Conservation (phyloP, 2,797 vertebrate species). For the Anguilla megastoma region DNA sequence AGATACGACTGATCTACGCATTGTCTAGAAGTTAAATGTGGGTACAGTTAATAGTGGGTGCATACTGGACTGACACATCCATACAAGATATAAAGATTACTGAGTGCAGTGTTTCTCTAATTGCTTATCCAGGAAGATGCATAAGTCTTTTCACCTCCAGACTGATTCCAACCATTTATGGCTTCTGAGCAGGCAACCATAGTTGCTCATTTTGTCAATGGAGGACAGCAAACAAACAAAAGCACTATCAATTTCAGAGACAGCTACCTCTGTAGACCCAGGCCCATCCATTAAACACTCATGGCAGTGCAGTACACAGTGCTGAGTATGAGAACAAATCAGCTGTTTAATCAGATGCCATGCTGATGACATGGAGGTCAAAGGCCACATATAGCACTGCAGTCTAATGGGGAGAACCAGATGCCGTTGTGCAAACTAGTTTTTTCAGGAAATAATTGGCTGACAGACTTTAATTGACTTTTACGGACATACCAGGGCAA, state of each 20-base stretch:
- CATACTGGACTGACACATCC: not conserved
- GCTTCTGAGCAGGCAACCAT: not conserved
- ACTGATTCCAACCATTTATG: not conserved
- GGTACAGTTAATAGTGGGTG: not conserved
- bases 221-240: not conserved
- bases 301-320: not conserved
- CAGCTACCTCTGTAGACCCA: conserved; percentile 18
- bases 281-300: conserved; percentile 37
- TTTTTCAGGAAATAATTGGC: conserved; percentile 44
- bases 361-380: conserved; percentile 47
- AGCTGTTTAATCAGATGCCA: conserved; percentile 50
- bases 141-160: not conserved
- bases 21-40: not conserved
- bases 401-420: conserved; percentile 44
- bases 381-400: conserved; percentile 42
- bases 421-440: not conserved
- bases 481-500: conserved; percentile 26
- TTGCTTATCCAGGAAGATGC: not conserved
- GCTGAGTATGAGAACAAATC: not conserved
- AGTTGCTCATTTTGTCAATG: not conserved
- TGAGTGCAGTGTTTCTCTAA: not conserved
- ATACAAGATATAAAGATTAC: not conserved
- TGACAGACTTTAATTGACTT: conserved; percentile 51
- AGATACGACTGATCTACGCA: not conserved
- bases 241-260: not conserved